phyloP scores from a whole-genome alignment of 2,113 vertebrate genomes.

The Sakesphorus luctuosus region DNA sequence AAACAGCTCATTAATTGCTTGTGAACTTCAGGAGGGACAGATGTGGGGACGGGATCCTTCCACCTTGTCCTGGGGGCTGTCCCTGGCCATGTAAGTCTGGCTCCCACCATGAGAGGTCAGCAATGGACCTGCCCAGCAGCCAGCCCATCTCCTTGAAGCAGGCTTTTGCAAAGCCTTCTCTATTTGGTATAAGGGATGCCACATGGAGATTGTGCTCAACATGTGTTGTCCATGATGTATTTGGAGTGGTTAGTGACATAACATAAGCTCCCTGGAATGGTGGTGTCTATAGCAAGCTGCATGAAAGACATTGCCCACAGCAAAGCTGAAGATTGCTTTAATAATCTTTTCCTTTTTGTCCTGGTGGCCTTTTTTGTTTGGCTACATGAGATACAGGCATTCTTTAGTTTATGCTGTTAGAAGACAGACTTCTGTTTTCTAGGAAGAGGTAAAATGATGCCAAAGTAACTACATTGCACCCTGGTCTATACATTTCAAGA shows the following conservation, averaged over 20 bases:
- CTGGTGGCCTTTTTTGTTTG: neutral
- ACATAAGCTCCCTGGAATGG: neutral
- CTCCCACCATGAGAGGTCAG: conserved; percentile 57
- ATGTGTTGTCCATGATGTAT: neutral
- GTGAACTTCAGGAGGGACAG: neutral
- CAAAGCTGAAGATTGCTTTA: neutral
- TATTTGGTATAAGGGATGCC: neutral
- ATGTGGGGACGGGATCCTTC: neutral
- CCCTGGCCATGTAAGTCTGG: neutral
- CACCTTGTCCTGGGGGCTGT: neutral
- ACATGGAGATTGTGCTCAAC: neutral
- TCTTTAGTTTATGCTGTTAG: neutral
- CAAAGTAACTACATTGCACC: neutral
- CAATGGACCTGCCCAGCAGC: conserved; percentile 39
- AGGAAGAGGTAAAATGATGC: neutral
- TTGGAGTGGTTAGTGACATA: neutral
- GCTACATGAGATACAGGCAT: neutral
- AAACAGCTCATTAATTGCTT: neutral
- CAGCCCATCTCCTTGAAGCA: neutral
- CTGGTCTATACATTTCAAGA: neutral
- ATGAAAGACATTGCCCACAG: neutral
- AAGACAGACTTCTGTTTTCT: neutral
- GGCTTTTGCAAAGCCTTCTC: neutral
- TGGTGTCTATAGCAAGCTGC: neutral
- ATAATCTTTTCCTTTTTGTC: neutral